Evolutionary conservation across 2,797 vertebrate genomes (phyloP).

Genomic region (Arnoldichthys spilopterus): DNA sequence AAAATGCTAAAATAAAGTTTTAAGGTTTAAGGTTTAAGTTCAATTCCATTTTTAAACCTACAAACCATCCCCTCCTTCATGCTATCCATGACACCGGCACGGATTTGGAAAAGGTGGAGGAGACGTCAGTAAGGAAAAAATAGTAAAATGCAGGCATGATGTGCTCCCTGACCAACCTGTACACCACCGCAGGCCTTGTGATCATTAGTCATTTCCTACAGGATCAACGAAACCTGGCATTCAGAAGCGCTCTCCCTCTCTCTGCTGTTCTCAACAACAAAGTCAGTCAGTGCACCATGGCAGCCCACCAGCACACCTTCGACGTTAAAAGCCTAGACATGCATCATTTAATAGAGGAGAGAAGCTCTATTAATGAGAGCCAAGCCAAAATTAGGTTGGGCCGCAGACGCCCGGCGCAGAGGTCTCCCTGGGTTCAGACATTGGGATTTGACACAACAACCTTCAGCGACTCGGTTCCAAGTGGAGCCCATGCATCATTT

Average conservation of each 20-base stretch:
- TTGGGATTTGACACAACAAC: not conserved
- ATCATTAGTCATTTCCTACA: not conserved
- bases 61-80: too few species aligned
- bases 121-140: not conserved
- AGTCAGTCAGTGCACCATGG: not conserved
- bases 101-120: not conserved
- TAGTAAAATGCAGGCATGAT: not conserved
- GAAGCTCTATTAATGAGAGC: conserved; percentile 50
- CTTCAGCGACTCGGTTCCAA: not conserved
- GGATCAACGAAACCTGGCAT: conserved; percentile 1
- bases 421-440: not conserved
- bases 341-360: conserved; percentile 59
- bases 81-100: too few species aligned
- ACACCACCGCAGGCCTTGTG: not conserved
- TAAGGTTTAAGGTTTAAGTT: too few species aligned
- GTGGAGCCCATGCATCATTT: not conserved
- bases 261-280: not conserved
- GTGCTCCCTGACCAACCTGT: not conserved
- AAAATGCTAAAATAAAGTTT: too few species aligned
- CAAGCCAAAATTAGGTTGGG: conserved; percentile 55
- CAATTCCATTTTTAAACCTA: too few species aligned
- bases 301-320: conserved; percentile 16
- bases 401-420: conserved; percentile 6
- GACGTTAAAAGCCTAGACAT: conserved; percentile 56
- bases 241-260: not conserved